These are phyloP conservation scores for Macrobrachium rosenbergii DNA, from an alignment of 1,140 invertebrate species.

Conservation along the genomic window DNA sequence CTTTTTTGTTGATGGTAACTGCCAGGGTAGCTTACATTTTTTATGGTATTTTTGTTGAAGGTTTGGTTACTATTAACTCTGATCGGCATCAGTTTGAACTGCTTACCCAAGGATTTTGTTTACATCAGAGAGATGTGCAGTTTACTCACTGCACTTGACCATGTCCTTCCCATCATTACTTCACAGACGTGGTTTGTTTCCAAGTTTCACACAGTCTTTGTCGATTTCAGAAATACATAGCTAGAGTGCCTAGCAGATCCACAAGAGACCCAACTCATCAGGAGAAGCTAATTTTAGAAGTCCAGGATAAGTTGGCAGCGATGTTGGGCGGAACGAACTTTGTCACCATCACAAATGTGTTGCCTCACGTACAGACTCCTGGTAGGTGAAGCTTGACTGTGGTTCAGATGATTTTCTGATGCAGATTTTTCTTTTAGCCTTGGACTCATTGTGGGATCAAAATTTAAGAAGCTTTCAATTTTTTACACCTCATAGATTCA, in stretches of 20 bases:
- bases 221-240: slow-evolving; percentile 54
- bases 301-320: slow-evolving; percentile 55
- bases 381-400: slow-evolving; percentile 35
- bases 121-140: too few relatives aligned
- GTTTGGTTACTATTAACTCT: too few relatives aligned
- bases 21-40: too few relatives aligned
- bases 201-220: not conserved
- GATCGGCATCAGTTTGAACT: too few relatives aligned
- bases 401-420: not conserved
- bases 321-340: slow-evolving; percentile 51
- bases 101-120: too few relatives aligned
- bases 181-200: not conserved
- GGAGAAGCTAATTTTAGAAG: slow-evolving; percentile 54
- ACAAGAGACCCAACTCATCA: slow-evolving; percentile 48
- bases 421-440: not conserved
- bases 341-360: slow-evolving; percentile 39
- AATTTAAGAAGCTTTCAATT: not conserved
- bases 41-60: too few relatives aligned
- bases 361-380: slow-evolving; percentile 64
- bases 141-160: too few relatives aligned
- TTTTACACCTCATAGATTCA: too few relatives aligned
- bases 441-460: not conserved
- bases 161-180: not conserved
- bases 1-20: too few relatives aligned
- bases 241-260: slow-evolving; percentile 27